Conservation (phyloP, 2,113 vertebrate species). For the Gadus macrocephalus region DNA sequence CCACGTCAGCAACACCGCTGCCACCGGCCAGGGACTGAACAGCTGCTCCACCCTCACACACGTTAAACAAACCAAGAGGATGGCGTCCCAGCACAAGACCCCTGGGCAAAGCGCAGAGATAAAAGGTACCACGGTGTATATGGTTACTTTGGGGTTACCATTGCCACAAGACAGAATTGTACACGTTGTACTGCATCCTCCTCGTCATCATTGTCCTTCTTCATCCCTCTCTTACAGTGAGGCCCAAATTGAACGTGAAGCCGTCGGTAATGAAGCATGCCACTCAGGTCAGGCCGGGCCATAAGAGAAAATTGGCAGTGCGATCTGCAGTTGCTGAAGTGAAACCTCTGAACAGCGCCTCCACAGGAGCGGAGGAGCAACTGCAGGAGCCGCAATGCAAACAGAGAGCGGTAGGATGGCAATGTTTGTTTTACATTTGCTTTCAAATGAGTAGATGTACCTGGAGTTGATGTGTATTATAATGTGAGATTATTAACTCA, state of each 20-base stretch:
- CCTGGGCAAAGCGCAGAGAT: constrained; percentile 34
- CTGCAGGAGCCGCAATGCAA: constrained; percentile 23
- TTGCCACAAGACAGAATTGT: neutral
- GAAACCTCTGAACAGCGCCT: constrained; percentile 73
- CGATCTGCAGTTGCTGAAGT: constrained; percentile 83
- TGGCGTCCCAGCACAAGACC: constrained; percentile 25
- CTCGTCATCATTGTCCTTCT: neutral
- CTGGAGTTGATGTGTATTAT: no score
- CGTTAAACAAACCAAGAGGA: neutral
- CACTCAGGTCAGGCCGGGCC: constrained; percentile 62
- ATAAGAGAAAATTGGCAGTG: constrained; percentile 73
- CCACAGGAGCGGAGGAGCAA: constrained; percentile 25
- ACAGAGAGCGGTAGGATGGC: constrained; percentile 33
- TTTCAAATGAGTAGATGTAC: neutral
- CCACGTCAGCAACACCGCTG: neutral
- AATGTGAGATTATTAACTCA: no score
- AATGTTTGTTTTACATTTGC: neutral
- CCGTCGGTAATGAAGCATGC: constrained; percentile 76
- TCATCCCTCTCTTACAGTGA: constrained; percentile 66
- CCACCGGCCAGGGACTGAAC: neutral
- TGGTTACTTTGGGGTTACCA: no score
- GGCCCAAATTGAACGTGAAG: constrained; percentile 83
- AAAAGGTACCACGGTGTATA: constrained; percentile 58
- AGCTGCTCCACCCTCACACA: neutral
- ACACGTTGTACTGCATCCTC: neutral